phyloP scores from a whole-genome alignment of 2,797 vertebrate species.

The Oreortyx pictus region DNA sequence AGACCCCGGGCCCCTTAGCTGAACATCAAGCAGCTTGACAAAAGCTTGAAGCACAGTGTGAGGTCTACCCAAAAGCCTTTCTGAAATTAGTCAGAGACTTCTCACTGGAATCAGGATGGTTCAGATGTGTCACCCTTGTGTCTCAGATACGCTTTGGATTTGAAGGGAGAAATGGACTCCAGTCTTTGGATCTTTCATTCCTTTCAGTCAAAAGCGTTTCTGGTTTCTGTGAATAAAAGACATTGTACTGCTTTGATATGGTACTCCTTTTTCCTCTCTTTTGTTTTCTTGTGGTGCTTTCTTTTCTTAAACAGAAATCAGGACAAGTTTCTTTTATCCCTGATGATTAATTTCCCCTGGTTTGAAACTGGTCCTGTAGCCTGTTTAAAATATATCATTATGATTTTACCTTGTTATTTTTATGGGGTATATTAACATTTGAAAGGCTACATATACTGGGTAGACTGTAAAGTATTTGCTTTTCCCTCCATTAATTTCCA shows the following conservation, averaged over 20 bases:
- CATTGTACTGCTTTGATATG: background rate
- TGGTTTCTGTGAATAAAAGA: background rate
- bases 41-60: background rate
- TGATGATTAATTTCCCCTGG: background rate
- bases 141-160: background rate
- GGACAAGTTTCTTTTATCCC: background rate
- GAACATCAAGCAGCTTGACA: background rate
- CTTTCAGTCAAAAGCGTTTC: background rate
- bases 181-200: background rate
- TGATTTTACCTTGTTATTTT: background rate
- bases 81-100: background rate
- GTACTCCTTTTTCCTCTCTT: background rate
- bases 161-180: background rate
- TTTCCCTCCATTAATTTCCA: background rate
- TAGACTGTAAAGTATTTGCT: background rate
- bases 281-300: background rate
- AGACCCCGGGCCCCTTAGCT: background rate
- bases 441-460: background rate
- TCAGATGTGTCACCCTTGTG: background rate
- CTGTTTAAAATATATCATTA: background rate
- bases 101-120: background rate
- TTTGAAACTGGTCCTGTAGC: background rate
- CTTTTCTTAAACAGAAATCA: background rate
- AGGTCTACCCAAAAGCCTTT: background rate
- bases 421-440: background rate